Conservation (phyloP, 2,888 invertebrate genomes). For the Euplexia lucipara region DNA sequence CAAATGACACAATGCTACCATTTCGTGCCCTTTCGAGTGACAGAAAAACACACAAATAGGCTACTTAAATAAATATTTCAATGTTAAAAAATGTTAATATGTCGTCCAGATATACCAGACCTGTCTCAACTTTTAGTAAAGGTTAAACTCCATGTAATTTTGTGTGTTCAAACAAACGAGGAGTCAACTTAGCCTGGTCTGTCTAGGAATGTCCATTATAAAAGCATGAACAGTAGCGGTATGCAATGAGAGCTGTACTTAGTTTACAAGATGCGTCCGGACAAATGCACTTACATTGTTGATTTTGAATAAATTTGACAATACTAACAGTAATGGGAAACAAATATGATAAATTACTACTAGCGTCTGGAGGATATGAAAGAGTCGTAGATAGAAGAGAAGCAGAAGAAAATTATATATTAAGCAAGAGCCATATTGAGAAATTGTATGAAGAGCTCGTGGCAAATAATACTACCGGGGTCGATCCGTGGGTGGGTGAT, state of each 20-base stretch:
- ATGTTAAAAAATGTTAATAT: conserved; percentile 77
- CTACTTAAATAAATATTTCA: conserved; percentile 85
- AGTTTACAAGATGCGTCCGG: conserved; percentile 56
- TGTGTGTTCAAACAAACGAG: conserved; percentile 24
- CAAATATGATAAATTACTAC: conserved; percentile 29
- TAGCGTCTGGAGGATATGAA: conserved; percentile 1
- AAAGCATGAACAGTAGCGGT: conserved; percentile 63
- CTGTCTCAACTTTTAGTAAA: conserved; percentile 45
- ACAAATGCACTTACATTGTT: conserved; percentile 59
- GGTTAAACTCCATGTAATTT: conserved; percentile 31
- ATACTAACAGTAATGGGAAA: conserved; percentile 35
- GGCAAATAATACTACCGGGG: no score
- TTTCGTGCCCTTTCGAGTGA: conserved; percentile 75
- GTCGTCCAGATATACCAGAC: conserved; percentile 54
- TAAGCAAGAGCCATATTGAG: background rate
- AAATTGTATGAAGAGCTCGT: no score
- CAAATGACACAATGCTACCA: conserved; percentile 73
- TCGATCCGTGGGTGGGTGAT: no score
- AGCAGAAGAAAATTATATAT: background rate
- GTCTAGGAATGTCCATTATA: conserved; percentile 59
- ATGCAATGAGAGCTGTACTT: conserved; percentile 58
- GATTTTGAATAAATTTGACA: conserved; percentile 62
- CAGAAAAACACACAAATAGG: conserved; percentile 80
- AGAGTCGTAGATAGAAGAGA: conserved; percentile 1
- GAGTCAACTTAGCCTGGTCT: conserved; percentile 48